Percentiles rank a stretch among this genome's conserved stretches.
Conservation (phyloP, 2,797 vertebrate species). For the Cuculus canorus region DNA sequence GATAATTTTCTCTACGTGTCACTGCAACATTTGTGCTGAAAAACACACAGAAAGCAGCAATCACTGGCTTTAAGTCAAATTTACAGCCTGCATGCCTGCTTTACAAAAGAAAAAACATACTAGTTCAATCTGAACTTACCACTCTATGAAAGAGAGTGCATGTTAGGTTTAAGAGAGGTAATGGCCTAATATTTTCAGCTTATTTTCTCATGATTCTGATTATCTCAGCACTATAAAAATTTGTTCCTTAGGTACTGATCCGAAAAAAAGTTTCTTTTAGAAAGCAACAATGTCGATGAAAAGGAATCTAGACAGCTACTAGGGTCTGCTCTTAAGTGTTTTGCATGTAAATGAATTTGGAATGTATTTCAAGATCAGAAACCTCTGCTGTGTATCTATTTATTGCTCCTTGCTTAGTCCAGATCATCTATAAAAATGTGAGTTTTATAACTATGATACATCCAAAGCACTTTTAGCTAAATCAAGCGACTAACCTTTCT, state of each 20-base stretch:
- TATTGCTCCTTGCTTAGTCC: background rate
- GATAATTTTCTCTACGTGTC: background rate
- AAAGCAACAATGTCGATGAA: background rate
- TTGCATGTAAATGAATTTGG: background rate
- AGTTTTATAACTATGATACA: background rate
- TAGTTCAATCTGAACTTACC: background rate
- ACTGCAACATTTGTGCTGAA: background rate
- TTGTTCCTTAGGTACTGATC: background rate
- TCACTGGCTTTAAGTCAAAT: background rate
- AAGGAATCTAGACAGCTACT: background rate
- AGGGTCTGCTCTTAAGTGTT: background rate
- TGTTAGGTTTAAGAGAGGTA: background rate
- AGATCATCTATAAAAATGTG: background rate
- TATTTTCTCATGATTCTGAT: background rate
- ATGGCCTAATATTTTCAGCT: background rate
- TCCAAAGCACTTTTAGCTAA: background rate
- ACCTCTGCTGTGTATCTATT: background rate
- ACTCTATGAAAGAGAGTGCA: background rate
- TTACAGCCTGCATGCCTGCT: background rate
- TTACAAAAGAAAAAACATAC: background rate
- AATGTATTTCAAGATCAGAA: background rate
- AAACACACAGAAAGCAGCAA: background rate
- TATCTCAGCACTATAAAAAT: background rate
- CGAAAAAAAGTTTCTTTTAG: background rate
- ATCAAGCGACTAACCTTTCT: background rate